Evolutionary conservation across 2,888 invertebrate genomes (phyloP).

Genomic region (Polietes domitor): DNA sequence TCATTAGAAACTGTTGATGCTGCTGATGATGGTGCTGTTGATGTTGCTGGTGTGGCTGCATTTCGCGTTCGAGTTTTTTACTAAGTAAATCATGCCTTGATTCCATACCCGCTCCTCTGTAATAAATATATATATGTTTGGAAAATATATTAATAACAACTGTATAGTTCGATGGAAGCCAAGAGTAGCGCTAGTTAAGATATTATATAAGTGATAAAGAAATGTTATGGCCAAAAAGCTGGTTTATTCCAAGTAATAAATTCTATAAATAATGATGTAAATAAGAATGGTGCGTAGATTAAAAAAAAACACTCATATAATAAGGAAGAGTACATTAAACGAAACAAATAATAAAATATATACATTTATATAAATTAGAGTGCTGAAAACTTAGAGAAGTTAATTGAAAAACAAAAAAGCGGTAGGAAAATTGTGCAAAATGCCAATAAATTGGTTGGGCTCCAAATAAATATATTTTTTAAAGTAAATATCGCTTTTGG

Average conservation of each 20-base stretch:
- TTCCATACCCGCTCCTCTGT: slow-evolving; percentile 81
- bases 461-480: no score
- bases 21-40: slow-evolving; percentile 70
- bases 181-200: background rate
- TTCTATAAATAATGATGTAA: background rate
- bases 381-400: no score
- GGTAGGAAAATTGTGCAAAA: no score
- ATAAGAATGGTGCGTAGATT: no score
- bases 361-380: no score
- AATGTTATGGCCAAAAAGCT: background rate
- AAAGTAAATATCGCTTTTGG: no score
- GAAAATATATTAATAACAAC: background rate
- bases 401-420: no score
- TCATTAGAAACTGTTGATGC: slow-evolving; percentile 81
- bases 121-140: slow-evolving; percentile 53
- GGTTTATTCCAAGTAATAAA: background rate
- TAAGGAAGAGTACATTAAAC: no score
- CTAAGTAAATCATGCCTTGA: slow-evolving; percentile 81
- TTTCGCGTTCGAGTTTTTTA: slow-evolving; percentile 80
- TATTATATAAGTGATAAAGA: background rate
- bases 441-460: no score
- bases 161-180: background rate
- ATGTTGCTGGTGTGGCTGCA: slow-evolving; percentile 72
- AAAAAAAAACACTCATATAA: no score
- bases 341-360: no score